Base-by-base conservation (phyloP, 1,140 invertebrate species). In the Odontomachus brunneus region DNA sequence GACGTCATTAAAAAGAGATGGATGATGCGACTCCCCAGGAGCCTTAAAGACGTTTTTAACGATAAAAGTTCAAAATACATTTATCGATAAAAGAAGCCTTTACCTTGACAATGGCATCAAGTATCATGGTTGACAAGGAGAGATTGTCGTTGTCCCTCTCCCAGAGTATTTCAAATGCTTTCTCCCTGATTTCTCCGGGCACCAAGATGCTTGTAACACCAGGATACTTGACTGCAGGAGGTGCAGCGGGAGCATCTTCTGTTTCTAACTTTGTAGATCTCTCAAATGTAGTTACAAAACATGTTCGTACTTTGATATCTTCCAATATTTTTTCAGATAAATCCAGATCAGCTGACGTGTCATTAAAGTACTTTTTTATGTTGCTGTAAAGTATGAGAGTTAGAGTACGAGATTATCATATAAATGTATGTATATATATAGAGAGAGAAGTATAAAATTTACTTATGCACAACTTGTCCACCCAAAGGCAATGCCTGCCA, bases 71-170 rank as follows among this genome's bases (percentile, higher is more conserved):
- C n/a, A n/a, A n/a, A n/a, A n/a, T n/a, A n/a, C n/a, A n/a, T n/a
- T n/a, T n/a, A n/a, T n/a, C n/a, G n/a, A n/a, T n/a, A n/a, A n/a
- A n/a, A n/a, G n/a, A n/a, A n/a, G n/a, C n/a, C n/a, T n/a, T 84
- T 93, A 97, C 97, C 95, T 97, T 96, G 7, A 97, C 67, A 67
- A 99, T 95, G 33, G 97, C 94, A 93, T 98, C 97, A 12, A 99
- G 91, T 86, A 99, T 96, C 92, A 98, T 96, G n/a, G 97, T 97
- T 11, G 97, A 95, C 72, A 99, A 90, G 67, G 97, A 97, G n/a
- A 96, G 95, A 90, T 97, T 96, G 89, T 99, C 98, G 88, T 96
- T 96, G 92, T 98, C 97, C 84, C 96, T 95, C 92, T 98, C 96
- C 95, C 98, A 99, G 82, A 99, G 92, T 48, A 97, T 93, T 95